phyloP scores from a whole-genome alignment of 1,140 invertebrate genomes.

The Microvelia longipes region DNA sequence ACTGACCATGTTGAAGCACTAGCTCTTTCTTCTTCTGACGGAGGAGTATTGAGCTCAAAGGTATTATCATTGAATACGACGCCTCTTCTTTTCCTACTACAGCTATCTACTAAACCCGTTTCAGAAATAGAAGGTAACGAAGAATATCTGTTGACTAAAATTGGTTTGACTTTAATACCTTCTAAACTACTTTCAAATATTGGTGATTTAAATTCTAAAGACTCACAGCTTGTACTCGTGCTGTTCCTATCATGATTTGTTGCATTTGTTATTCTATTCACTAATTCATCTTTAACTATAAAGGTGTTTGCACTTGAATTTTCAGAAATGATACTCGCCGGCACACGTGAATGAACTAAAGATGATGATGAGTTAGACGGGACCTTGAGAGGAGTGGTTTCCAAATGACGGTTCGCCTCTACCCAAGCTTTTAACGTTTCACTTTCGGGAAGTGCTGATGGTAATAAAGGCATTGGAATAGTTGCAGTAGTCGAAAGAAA shows the following conservation, averaged over 20 bases:
- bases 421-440: background rate
- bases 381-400: background rate
- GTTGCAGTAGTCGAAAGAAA: background rate
- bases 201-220: background rate
- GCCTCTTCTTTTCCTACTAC: slow-evolving; percentile 14
- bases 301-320: background rate
- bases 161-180: background rate
- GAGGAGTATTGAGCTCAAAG: slow-evolving; percentile 12
- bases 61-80: slow-evolving; percentile 17
- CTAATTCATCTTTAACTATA: background rate
- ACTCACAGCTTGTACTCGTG: background rate
- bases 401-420: background rate
- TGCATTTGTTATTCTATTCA: slow-evolving; percentile 1
- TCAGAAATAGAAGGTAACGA: background rate
- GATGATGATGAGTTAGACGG: background rate
- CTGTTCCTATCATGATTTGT: slow-evolving; percentile 13
- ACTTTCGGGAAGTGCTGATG: background rate
- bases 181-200: background rate
- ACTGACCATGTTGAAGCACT: slow-evolving; percentile 28
- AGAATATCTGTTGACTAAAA: background rate
- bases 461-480: background rate
- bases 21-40: slow-evolving; percentile 5
- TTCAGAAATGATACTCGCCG: background rate
- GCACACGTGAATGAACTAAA: background rate
- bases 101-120: background rate